These are phyloP conservation scores for Prunella himalayana DNA, from an alignment of 2,113 vertebrate species.

Conservation along the genomic window DNA sequence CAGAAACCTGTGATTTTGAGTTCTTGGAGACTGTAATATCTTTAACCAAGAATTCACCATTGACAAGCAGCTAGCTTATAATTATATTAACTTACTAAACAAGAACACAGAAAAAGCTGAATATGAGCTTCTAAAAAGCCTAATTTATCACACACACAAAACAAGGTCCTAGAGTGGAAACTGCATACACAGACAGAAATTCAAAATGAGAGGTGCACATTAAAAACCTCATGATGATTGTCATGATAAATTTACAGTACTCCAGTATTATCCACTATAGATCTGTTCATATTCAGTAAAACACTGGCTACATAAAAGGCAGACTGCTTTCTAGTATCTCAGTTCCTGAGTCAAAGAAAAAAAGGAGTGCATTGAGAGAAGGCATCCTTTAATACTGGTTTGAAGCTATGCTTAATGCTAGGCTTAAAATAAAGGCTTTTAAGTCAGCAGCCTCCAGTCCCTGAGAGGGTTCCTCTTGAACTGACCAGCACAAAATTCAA, in stretches of 20 bases:
- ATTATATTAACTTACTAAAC: not conserved
- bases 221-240: not conserved
- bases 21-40: not conserved
- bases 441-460: constrained; percentile 13
- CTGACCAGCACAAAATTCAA: constrained; percentile 46
- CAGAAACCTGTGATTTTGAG: not conserved
- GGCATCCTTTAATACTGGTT: constrained; percentile 19
- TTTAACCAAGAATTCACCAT: not conserved
- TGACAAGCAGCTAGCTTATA: not conserved
- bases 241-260: not conserved
- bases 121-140: not conserved
- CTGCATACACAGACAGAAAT: not conserved
- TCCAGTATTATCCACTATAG: not conserved
- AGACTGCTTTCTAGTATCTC: not conserved
- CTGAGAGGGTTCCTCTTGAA: not conserved
- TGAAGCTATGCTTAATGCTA: constrained; percentile 43
- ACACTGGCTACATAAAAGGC: not conserved
- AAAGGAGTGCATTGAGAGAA: not conserved
- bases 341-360: not conserved
- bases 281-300: not conserved
- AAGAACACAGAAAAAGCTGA: not conserved
- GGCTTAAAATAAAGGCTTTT: constrained; percentile 43
- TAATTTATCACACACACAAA: not conserved
- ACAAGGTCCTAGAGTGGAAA: not conserved
- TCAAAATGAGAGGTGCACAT: not conserved